Conservation (phyloP, 2,888 invertebrate genomes). For the Cheiracanthium punctorium region DNA sequence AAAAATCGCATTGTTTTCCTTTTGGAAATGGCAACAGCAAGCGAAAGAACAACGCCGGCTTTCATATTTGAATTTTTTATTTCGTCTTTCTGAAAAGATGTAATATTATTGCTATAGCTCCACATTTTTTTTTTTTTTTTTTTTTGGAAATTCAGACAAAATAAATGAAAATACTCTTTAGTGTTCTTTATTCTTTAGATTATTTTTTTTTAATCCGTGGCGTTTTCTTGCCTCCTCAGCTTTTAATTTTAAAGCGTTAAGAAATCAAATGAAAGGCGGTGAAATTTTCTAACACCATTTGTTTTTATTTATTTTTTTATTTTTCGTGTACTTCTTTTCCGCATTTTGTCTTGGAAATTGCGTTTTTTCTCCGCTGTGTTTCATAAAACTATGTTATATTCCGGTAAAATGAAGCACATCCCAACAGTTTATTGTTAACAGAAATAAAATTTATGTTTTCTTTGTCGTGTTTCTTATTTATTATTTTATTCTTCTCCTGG, state of each 20-base stretch:
- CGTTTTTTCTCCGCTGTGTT: too few relatives aligned
- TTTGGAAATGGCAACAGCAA: conserved; percentile 23
- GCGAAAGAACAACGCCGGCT: conserved; percentile 22
- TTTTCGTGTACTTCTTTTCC: neutral
- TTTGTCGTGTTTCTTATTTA: neutral
- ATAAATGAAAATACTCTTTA: conserved; percentile 45
- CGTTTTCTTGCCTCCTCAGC: conserved; percentile 25
- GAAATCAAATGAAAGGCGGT: conserved; percentile 47
- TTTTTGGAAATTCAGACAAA: conserved; percentile 63
- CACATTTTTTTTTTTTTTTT: too few relatives aligned
- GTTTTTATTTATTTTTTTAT: neutral
- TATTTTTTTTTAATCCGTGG: conserved; percentile 34
- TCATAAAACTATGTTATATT: too few relatives aligned
- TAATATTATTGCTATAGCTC: conserved; percentile 64
- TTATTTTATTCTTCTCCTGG: neutral
- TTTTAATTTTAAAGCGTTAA: conserved; percentile 44
- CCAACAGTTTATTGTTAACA: neutral
- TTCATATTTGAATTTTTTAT: too few relatives aligned
- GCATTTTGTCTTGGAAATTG: neutral
- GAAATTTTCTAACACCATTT: conserved; percentile 24
- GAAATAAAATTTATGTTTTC: conserved; percentile 30
- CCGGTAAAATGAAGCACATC: too few relatives aligned
- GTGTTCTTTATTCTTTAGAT: neutral
- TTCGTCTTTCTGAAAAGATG: too few relatives aligned
- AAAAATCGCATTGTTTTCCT: conserved; percentile 61